These are phyloP conservation scores for Myripristis jacobus DNA, from an alignment of 2,797 vertebrate genomes.

Conservation along the genomic window DNA sequence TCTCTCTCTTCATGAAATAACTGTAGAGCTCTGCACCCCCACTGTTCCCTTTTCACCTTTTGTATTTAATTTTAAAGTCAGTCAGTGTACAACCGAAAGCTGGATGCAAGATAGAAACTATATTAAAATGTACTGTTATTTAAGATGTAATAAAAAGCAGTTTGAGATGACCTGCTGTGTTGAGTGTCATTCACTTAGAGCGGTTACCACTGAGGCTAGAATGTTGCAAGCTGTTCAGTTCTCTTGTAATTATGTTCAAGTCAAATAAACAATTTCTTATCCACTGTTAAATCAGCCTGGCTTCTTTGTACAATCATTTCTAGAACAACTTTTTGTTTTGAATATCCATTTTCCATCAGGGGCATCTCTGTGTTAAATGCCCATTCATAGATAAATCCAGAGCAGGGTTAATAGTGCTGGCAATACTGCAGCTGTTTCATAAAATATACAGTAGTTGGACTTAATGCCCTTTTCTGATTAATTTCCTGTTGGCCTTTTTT, in stretches of 20 bases:
- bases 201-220: constrained; percentile 71
- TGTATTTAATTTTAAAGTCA: constrained; percentile 99
- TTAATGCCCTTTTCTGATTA: no score
- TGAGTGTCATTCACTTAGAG: constrained; percentile 80
- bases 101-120: constrained; percentile 99
- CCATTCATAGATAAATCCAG: no score
- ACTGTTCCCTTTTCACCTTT: constrained; percentile 94
- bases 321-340: background rate
- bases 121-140: constrained; percentile 99
- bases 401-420: no score
- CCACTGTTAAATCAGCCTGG: constrained; percentile 68
- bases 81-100: constrained; percentile 99
- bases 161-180: constrained; percentile 93
- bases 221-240: constrained; percentile 78
- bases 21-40: constrained; percentile 94
- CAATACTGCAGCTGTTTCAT: no score
- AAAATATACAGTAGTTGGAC: no score
- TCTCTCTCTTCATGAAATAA: constrained; percentile 89
- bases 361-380: no score
- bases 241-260: constrained; percentile 81
- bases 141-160: constrained; percentile 99
- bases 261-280: constrained; percentile 82
- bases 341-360: no score
- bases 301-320: constrained; percentile 54
- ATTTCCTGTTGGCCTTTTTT: no score